Evolutionary conservation across 1,140 invertebrate genomes (phyloP).

Genomic region (Euura saliciscinereae): DNA sequence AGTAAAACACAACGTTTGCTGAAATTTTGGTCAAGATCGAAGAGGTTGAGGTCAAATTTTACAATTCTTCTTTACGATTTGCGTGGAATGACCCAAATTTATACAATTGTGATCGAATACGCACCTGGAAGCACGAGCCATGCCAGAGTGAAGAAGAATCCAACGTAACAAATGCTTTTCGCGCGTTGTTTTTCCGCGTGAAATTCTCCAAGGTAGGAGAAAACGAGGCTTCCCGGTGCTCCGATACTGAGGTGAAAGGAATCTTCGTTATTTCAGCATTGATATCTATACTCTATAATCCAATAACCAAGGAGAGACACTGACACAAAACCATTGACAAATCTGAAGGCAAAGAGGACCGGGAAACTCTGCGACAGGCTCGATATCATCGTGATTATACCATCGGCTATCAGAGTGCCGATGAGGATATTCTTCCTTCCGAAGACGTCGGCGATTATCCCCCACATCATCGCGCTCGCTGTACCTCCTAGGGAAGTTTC

Average conservation of each 20-base stretch:
- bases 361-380: slow-evolving; percentile 61
- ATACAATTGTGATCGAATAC: slow-evolving; percentile 8
- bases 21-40: no score
- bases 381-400: slow-evolving; percentile 57
- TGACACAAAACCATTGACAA: slow-evolving; percentile 66
- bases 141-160: slow-evolving; percentile 67
- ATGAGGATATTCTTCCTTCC: slow-evolving; percentile 68
- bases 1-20: no score
- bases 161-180: slow-evolving; percentile 65
- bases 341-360: slow-evolving; percentile 58
- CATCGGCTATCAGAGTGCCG: slow-evolving; percentile 68
- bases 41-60: background rate
- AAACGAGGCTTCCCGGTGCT: slow-evolving; percentile 68
- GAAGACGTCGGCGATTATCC: slow-evolving; percentile 68
- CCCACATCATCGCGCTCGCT: slow-evolving; percentile 67
- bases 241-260: slow-evolving; percentile 45
- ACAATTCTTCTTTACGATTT: background rate
- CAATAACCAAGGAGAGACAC: slow-evolving; percentile 26
- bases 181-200: slow-evolving; percentile 63
- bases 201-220: slow-evolving; percentile 69
- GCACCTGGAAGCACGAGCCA: slow-evolving; percentile 68
- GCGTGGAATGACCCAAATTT: background rate
- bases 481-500: slow-evolving; percentile 56
- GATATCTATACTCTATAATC: background rate
- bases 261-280: background rate